Evolutionary conservation across 2,113 vertebrate species (phyloP).

Genomic region (Ursus arctos): DNA sequence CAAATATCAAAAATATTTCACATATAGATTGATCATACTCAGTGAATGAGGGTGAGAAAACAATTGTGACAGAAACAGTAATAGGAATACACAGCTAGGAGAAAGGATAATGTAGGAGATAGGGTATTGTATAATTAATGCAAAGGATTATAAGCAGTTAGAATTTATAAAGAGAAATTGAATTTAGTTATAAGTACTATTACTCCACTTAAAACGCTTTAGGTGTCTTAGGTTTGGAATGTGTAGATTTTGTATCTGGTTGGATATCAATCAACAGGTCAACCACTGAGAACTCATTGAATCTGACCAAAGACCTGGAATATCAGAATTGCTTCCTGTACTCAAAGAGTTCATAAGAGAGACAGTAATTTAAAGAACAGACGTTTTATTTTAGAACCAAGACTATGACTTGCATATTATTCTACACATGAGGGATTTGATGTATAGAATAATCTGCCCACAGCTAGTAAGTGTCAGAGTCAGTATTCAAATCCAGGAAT

Average conservation of each 20-base stretch:
- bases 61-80: not conserved
- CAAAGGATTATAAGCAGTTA: not conserved
- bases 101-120: not conserved
- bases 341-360: not conserved
- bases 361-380: not conserved
- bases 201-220: not conserved
- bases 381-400: not conserved
- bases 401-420: not conserved
- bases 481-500: not conserved
- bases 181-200: not conserved
- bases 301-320: not conserved
- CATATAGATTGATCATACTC: not conserved
- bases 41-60: not conserved
- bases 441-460: not conserved
- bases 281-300: not conserved
- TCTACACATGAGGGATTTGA: slow-evolving; percentile 15
- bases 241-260: not conserved
- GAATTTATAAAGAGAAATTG: not conserved
- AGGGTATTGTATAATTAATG: not conserved
- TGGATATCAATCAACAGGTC: not conserved
- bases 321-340: not conserved
- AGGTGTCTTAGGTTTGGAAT: not conserved
- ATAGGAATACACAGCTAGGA: not conserved
- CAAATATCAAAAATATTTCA: not conserved
- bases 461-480: not conserved